These are phyloP conservation scores for Lamellibrachia columna DNA, from an alignment of 2,888 invertebrate genomes.

Conservation along the genomic window DNA sequence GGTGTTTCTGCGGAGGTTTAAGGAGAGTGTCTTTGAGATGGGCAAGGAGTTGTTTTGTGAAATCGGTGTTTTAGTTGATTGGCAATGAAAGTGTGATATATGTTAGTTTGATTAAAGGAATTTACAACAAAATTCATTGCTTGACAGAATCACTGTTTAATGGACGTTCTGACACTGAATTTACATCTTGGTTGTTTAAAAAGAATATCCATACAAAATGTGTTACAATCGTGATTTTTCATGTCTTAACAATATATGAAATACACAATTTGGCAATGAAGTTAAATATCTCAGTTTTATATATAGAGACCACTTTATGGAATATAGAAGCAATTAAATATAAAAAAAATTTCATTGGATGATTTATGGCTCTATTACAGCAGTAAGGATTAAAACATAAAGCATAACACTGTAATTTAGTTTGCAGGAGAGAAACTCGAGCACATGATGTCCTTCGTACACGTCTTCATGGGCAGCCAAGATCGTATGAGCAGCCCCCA, in stretches of 20 bases:
- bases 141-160: no score
- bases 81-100: not conserved
- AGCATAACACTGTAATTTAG: constrained; percentile 35
- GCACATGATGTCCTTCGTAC: constrained; percentile 72
- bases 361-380: no score
- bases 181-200: not conserved
- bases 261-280: not conserved
- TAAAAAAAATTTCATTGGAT: no score
- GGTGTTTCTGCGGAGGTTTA: constrained; percentile 71
- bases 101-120: no score
- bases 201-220: not conserved
- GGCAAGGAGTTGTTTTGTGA: not conserved
- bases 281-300: not conserved
- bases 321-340: no score
- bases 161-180: not conserved
- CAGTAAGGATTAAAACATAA: no score
- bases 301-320: not conserved
- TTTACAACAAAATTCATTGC: no score
- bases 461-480: constrained; percentile 89
- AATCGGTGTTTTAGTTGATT: not conserved
- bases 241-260: not conserved
- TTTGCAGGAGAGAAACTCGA: constrained; percentile 54
- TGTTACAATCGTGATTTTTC: not conserved
- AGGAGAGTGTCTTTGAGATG: constrained; percentile 61
- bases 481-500: constrained; percentile 88